Evolutionary conservation across 2,797 vertebrate genomes (phyloP).

Genomic region (Spinus pinus): DNA sequence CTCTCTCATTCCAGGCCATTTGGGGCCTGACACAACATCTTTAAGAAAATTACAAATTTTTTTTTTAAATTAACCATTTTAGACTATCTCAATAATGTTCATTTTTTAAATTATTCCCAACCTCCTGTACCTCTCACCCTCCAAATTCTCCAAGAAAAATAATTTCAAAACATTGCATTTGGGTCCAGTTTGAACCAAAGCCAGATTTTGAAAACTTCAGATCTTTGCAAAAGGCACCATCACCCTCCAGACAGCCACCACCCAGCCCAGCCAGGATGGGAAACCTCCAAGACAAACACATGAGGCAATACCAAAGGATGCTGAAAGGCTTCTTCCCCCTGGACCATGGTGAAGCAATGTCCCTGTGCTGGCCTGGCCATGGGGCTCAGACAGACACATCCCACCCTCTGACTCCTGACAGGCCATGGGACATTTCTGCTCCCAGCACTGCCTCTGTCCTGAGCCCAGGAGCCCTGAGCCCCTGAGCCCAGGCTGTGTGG

Average conservation of each 20-base stretch:
- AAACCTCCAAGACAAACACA: slow-evolving; percentile 57
- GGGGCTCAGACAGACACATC: neutral
- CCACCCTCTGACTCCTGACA: neutral
- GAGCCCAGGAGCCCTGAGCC: neutral
- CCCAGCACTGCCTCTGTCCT: fast-evolving
- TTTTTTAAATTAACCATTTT: neutral
- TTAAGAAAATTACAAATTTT: neutral
- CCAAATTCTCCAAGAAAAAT: neutral
- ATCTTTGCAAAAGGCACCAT: slow-evolving; percentile 23
- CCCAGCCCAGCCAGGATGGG: neutral
- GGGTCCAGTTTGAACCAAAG: neutral
- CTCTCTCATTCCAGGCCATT: neutral
- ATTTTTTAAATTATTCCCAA: neutral
- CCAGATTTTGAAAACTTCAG: slow-evolving; percentile 40
- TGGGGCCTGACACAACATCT: neutral
- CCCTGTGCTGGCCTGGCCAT: fast-evolving
- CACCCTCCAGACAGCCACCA: neutral
- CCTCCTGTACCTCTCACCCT: fast-evolving
- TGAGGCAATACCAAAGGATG: slow-evolving; percentile 43
- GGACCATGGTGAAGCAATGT: slow-evolving; percentile 12
- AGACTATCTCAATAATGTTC: neutral
- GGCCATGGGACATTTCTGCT: neutral
- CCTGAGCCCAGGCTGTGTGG: neutral
- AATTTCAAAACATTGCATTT: slow-evolving; percentile 39
- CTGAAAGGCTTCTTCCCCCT: slow-evolving; percentile 25